Conservation (phyloP, 1,140 invertebrate species). For the Nasonia vitripennis region DNA sequence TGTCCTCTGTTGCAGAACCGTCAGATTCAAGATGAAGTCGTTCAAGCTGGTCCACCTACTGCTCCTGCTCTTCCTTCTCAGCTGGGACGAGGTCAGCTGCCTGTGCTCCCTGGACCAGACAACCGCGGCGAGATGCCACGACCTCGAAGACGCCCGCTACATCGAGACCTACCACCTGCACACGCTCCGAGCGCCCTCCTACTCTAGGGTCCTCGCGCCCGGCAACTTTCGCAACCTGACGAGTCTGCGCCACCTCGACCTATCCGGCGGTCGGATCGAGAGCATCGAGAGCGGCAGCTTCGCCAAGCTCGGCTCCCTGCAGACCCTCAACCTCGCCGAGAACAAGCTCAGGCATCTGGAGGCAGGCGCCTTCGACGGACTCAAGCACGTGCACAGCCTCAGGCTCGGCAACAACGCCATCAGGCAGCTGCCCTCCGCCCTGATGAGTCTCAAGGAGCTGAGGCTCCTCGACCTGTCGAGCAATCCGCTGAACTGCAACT, state of each 20-base stretch:
- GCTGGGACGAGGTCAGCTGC: constrained; percentile 53
- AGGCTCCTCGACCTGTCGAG: constrained; percentile 78
- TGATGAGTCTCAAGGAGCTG: constrained; percentile 77
- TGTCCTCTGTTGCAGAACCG: constrained; percentile 55
- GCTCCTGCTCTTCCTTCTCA: constrained; percentile 58
- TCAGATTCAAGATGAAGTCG: constrained; percentile 62
- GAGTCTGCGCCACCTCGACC: constrained; percentile 63
- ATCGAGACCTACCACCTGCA: constrained; percentile 62
- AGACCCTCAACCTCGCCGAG: constrained; percentile 63
- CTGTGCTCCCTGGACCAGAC: constrained; percentile 59
- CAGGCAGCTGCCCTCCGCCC: constrained; percentile 59
- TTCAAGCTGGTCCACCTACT: constrained; percentile 49
- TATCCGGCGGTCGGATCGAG: constrained; percentile 63
- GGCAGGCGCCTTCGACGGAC: constrained; percentile 59
- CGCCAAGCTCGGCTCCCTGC: constrained; percentile 56
- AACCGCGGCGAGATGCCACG: constrained; percentile 59
- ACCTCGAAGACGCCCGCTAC: constrained; percentile 64
- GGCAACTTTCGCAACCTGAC: constrained; percentile 60
- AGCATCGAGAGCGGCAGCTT: constrained; percentile 63
- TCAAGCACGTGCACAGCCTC: constrained; percentile 62
- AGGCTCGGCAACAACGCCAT: constrained; percentile 64
- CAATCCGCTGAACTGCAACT: constrained; percentile 81
- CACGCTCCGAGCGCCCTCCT: constrained; percentile 52
- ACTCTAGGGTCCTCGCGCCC: constrained; percentile 49
- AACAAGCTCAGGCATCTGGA: constrained; percentile 64